Evolutionary conservation across 2,113 vertebrate species (phyloP).

Genomic region (Phyllostomus hastatus): DNA sequence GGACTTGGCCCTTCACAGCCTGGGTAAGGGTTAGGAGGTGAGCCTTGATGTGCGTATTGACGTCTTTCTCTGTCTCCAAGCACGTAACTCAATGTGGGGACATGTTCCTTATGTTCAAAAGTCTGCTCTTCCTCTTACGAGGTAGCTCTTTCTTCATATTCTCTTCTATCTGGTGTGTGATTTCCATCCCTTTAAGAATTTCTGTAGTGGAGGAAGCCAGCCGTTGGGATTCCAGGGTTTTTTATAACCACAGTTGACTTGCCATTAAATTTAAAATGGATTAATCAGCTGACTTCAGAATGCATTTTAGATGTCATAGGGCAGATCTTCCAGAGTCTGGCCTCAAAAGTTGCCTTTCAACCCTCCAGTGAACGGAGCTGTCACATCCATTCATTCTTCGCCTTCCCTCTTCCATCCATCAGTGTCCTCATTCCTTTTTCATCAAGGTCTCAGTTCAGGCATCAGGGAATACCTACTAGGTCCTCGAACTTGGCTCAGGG

Average conservation of each 20-base stretch:
- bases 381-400: accelerated
- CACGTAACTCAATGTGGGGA: not conserved
- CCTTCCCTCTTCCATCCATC: not conserved
- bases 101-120: not conserved
- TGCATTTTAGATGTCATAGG: not conserved
- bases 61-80: not conserved
- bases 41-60: not conserved
- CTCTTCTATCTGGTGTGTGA: not conserved
- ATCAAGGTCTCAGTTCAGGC: not conserved
- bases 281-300: not conserved
- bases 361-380: not conserved
- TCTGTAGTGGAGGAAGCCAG: not conserved
- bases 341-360: not conserved
- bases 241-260: not conserved
- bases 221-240: not conserved
- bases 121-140: too few relatives aligned
- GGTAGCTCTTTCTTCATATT: not conserved
- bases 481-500: too few relatives aligned
- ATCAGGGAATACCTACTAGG: not conserved
- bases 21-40: not conserved
- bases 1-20: not conserved
- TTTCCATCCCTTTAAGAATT: not conserved
- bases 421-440: not conserved
- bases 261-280: not conserved
- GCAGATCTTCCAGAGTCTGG: not conserved